phyloP scores from a whole-genome alignment of 2,797 vertebrate species.

The Myotis daubentonii region DNA sequence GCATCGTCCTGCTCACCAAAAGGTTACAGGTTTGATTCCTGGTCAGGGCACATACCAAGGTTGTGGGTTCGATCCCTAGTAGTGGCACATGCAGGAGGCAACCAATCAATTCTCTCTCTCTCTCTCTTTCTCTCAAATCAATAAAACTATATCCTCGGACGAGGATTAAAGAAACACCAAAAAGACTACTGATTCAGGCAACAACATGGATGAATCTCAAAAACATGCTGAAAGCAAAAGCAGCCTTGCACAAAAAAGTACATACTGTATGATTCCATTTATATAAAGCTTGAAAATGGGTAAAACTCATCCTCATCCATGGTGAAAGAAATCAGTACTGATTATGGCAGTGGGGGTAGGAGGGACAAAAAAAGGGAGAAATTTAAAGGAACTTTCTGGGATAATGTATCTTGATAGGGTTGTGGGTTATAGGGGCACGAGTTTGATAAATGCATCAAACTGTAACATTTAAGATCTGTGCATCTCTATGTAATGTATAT shows the following conservation, averaged over 20 bases:
- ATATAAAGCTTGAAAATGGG: not conserved
- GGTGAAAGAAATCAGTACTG: not conserved
- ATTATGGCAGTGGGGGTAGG: fast-evolving
- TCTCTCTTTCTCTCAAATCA: not conserved
- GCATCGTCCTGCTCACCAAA: not conserved
- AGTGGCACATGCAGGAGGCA: not conserved
- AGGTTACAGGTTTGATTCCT: not conserved
- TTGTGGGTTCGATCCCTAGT: not conserved
- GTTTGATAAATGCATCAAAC: not conserved
- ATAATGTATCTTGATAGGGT: not conserved
- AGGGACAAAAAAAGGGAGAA: not conserved
- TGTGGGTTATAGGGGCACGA: not conserved
- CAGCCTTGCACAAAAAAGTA: not conserved
- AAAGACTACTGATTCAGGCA: not conserved
- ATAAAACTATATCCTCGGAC: not conserved
- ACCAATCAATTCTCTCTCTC: not conserved
- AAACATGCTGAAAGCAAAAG: not conserved
- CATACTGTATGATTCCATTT: not conserved
- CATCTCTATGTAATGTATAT: conserved; percentile 7
- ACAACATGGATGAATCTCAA: not conserved
- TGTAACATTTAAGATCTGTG: not conserved
- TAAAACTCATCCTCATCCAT: not conserved
- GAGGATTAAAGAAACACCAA: not conserved
- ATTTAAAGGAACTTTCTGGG: not conserved
- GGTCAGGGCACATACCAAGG: not conserved